phyloP scores from a whole-genome alignment of 1,140 invertebrate species.

The Pogonomyrmex barbatus region DNA sequence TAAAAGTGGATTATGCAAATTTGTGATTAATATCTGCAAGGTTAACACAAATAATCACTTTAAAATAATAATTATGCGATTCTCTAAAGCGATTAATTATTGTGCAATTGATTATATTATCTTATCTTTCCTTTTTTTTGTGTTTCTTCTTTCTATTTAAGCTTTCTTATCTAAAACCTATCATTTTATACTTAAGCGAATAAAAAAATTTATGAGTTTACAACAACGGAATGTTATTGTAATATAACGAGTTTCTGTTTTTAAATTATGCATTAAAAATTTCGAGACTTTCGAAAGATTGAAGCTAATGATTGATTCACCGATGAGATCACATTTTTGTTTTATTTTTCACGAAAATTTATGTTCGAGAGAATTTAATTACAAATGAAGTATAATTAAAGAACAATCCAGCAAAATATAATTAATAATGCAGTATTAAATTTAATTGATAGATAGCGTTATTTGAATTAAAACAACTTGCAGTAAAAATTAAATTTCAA shows the following conservation, averaged over 20 bases:
- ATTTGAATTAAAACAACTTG: neutral
- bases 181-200: neutral
- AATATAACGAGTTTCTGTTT: neutral
- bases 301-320: neutral
- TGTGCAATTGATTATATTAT: constrained; percentile 2
- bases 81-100: constrained; percentile 26
- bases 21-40: constrained; percentile 26
- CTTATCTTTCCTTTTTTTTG: neutral
- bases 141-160: neutral
- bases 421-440: neutral
- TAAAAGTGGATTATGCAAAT: constrained; percentile 53
- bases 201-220: neutral
- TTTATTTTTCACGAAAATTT: neutral
- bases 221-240: neutral
- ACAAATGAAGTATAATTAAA: neutral
- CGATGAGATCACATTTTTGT: neutral
- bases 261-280: neutral
- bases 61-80: constrained; percentile 4
- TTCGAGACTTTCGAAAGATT: neutral
- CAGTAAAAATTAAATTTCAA: neutral
- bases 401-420: neutral
- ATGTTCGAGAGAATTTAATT: neutral
- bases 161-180: neutral
- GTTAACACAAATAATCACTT: constrained; percentile 37
- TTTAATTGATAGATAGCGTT: neutral